These are phyloP conservation scores for Smittia sp. DNA, from an alignment of 2,888 invertebrate genomes.

Conservation along the genomic window DNA sequence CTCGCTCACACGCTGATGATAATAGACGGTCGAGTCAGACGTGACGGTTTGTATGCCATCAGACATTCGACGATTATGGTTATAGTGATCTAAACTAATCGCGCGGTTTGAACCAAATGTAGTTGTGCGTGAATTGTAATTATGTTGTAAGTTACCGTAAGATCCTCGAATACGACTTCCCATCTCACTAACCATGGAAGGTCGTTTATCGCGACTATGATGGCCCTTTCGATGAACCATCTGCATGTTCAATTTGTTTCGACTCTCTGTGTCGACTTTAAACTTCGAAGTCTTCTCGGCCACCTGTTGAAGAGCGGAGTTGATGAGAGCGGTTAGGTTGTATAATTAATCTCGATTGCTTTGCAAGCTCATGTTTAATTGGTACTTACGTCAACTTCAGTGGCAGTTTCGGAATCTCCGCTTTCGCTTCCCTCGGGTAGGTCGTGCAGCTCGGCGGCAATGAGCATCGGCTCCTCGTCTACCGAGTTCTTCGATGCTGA, in stretches of 20 bases:
- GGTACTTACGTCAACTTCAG: slow-evolving; percentile 65
- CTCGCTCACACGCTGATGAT: slow-evolving; percentile 51
- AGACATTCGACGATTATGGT: slow-evolving; percentile 52
- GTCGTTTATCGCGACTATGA: slow-evolving; percentile 60
- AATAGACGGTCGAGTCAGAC: slow-evolving; percentile 54
- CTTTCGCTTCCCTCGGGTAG: slow-evolving; percentile 60
- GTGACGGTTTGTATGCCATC: slow-evolving; percentile 53
- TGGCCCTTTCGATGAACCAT: slow-evolving; percentile 53
- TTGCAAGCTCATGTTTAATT: neutral
- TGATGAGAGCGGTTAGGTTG: neutral
- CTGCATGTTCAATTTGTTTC: slow-evolving; percentile 54
- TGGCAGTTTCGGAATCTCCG: slow-evolving; percentile 66
- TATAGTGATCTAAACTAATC: slow-evolving; percentile 54
- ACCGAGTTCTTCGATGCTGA: slow-evolving; percentile 58
- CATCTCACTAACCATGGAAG: slow-evolving; percentile 54
- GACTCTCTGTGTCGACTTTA: slow-evolving; percentile 70
- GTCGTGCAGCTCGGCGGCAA: slow-evolving; percentile 56
- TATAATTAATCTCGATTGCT: neutral
- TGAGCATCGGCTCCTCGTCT: slow-evolving; percentile 54
- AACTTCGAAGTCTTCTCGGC: slow-evolving; percentile 72
- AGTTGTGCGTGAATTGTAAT: slow-evolving; percentile 50
- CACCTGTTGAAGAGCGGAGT: slow-evolving; percentile 49
- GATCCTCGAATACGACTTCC: slow-evolving; percentile 53
- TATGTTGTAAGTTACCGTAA: slow-evolving; percentile 54
- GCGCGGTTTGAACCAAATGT: slow-evolving; percentile 53